phyloP scores from a whole-genome alignment of 2,888 invertebrate species.

The Erebia aethiops region DNA sequence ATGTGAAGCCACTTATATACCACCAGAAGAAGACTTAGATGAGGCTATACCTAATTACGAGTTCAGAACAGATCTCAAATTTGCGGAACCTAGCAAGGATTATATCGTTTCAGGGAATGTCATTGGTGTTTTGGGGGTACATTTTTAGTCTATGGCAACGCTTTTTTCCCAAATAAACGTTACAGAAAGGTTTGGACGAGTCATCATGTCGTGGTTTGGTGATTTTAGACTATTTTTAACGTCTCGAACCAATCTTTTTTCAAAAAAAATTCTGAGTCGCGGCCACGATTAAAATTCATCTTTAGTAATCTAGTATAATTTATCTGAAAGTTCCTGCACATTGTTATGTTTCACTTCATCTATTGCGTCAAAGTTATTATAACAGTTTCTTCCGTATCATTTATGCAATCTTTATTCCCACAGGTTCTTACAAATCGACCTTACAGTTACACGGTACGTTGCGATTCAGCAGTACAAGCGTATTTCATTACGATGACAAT shows the following conservation, averaged over 20 bases:
- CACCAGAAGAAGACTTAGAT: slow-evolving; percentile 66
- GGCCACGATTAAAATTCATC: too few relatives aligned
- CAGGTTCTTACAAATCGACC: slow-evolving; percentile 80
- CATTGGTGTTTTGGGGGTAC: slow-evolving; percentile 83
- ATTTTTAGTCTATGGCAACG: slow-evolving; percentile 23
- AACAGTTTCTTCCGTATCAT: not conserved
- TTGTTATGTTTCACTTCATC: not conserved
- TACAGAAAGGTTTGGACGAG: too few relatives aligned
- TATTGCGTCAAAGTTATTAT: not conserved
- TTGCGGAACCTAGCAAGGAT: slow-evolving; percentile 74
- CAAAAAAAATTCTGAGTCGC: too few relatives aligned
- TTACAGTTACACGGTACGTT: slow-evolving; percentile 81
- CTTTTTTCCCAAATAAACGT: too few relatives aligned
- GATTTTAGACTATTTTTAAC: too few relatives aligned
- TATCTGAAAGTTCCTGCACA: not conserved
- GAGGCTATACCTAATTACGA: slow-evolving; percentile 82
- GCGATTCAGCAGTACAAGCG: slow-evolving; percentile 83
- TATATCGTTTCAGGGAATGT: slow-evolving; percentile 84
- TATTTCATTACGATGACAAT: slow-evolving; percentile 68
- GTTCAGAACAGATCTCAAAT: slow-evolving; percentile 74
- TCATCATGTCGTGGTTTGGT: too few relatives aligned
- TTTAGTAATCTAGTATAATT: not conserved
- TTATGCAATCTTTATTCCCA: not conserved
- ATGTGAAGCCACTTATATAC: slow-evolving; percentile 67
- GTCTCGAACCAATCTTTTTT: too few relatives aligned